Evolutionary conservation across 64 coral and sea anemone species (phyloP), one percentile per base, ranked within the genome.

Genomic region (Platygyra sinensis): DNA sequence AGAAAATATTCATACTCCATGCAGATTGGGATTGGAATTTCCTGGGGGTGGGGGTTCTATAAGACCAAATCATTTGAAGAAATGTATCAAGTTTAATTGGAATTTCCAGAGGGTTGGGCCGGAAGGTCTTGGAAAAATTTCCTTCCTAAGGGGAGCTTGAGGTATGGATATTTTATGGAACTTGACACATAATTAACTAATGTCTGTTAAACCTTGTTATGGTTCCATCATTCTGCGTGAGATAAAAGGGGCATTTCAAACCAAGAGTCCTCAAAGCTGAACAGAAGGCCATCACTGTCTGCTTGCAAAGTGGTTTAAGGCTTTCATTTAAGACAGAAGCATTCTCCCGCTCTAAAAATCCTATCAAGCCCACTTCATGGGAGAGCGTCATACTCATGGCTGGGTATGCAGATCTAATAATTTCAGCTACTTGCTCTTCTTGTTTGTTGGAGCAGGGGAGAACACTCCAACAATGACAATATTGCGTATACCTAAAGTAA

Each of bases 141-240:
- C 33, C 33, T 36, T 36, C 33, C 33, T 36, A 1, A 36, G 33
- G 33, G 33, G 33, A 1, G 33, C 33, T 36, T 3, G 3, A 36
- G 1, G 33, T 36, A 36, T 36, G 33, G 33, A 36, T 36, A 36
- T 36, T 36, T 36, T 36, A 1, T 36, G 33, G 33, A 36, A 36
- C 33, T 36, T 36, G 33, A 36, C 33, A 36, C 3, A 3, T 46
- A 4, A 46, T 7, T 46, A 46, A 7, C 0, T 46, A 5, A 5
- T 6, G 42, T 5, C 5, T 46, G 42, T 46, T 7, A 0, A 6
- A 85, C 92, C 92, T 95, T 87, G 93, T 90, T 82, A 98, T 91
- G 31, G 96, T 98, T 3, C 96, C 96, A 95, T 98, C 93, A 89
- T 98, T 98, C 82, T 98, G 96, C 28, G 96, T 98, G 38, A 98